These are phyloP conservation scores for Drosophila hawaiiensis DNA, from an alignment of 2,888 invertebrate genomes.

Conservation along the genomic window DNA sequence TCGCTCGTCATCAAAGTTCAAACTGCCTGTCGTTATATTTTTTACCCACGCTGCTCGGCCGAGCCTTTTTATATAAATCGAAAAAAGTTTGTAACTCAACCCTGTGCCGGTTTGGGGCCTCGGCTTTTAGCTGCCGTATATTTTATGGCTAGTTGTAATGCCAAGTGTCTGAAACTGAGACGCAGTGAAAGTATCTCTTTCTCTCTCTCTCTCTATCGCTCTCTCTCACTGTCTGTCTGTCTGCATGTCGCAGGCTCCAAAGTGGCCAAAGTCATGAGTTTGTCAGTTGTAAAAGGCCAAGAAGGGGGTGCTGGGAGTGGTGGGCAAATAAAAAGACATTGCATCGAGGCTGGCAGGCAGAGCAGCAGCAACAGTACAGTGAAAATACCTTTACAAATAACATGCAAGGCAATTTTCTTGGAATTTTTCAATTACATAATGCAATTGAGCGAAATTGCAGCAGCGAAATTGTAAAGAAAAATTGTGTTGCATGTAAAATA, in stretches of 20 bases:
- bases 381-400: slow-evolving; percentile 18
- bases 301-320: background rate
- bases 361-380: slow-evolving; percentile 40
- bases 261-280: slow-evolving; percentile 51
- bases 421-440: slow-evolving; percentile 28
- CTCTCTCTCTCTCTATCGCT: slow-evolving; percentile 10
- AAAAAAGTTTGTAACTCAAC: slow-evolving; percentile 53
- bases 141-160: slow-evolving; percentile 69
- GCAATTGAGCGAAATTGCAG: slow-evolving; percentile 5
- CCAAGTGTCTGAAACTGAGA: slow-evolving; percentile 44
- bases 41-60: background rate
- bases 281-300: slow-evolving; percentile 25
- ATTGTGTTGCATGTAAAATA: background rate
- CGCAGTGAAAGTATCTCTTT: slow-evolving; percentile 45
- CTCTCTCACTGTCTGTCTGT: slow-evolving; percentile 8
- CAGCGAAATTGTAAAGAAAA: background rate
- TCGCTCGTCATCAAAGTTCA: slow-evolving; percentile 72
- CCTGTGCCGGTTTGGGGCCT: background rate
- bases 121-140: slow-evolving; percentile 51
- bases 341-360: background rate
- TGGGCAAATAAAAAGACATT: slow-evolving; percentile 33
- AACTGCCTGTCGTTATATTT: slow-evolving; percentile 68
- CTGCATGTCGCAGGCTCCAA: slow-evolving; percentile 1
- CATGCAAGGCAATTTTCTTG: background rate
- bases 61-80: slow-evolving; percentile 73